Evolutionary conservation across 1,140 invertebrate genomes (phyloP).

Genomic region (Zaprionus capensis): DNA sequence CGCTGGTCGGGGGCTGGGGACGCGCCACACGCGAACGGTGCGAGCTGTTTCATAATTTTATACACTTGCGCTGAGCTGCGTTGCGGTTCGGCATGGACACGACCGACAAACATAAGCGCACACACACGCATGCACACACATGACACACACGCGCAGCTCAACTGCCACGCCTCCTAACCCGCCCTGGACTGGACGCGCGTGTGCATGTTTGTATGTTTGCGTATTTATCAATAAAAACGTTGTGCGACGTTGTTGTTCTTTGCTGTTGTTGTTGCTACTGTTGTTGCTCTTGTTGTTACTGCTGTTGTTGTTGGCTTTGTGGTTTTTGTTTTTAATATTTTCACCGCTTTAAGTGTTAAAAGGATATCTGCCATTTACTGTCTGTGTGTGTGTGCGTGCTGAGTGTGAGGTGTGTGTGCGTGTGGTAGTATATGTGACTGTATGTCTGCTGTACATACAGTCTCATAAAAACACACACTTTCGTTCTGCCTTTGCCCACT

Average conservation of each 20-base stretch:
- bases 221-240: conserved; percentile 79
- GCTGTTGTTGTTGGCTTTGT: conserved; percentile 66
- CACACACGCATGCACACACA: conserved; percentile 5
- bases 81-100: conserved; percentile 72
- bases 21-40: conserved; percentile 49
- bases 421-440: not conserved
- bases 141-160: conserved; percentile 19
- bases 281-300: conserved; percentile 32
- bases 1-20: not conserved
- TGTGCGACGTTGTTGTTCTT: conserved; percentile 47
- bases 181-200: conserved; percentile 13
- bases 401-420: conserved; percentile 16
- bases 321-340: conserved; percentile 83
- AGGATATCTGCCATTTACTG: conserved; percentile 81
- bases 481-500: conserved; percentile 51
- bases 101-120: conserved; percentile 46
- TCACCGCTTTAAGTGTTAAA: conserved; percentile 82
- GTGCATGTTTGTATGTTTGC: conserved; percentile 56
- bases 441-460: conserved; percentile 21
- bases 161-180: conserved; percentile 2
- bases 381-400: conserved; percentile 26
- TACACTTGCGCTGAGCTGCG: conserved; percentile 76
- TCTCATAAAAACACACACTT: not conserved
- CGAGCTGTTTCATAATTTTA: conserved; percentile 80
- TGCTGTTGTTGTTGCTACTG: conserved; percentile 46